Percentiles rank a stretch among this genome's conserved stretches.
These are phyloP conservation scores for Eupeodes luniger DNA, from an alignment of 2,888 invertebrate species.

Conservation along the genomic window DNA sequence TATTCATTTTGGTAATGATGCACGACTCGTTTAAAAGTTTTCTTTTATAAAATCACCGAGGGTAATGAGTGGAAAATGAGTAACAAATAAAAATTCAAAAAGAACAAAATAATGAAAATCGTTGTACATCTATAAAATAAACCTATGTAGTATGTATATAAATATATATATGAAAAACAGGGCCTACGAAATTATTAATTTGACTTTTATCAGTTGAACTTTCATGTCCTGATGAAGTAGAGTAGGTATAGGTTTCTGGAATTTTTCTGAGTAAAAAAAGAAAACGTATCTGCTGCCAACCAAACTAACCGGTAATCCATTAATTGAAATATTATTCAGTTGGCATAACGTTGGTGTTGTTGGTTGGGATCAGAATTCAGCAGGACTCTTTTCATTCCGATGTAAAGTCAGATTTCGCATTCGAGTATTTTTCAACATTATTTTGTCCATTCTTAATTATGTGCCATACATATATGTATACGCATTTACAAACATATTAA, in stretches of 20 bases:
- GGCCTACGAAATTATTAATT: constrained; percentile 27
- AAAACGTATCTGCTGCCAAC: constrained; percentile 6
- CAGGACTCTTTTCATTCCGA: background rate
- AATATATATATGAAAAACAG: background rate
- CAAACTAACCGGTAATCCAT: constrained; percentile 52
- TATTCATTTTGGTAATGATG: background rate
- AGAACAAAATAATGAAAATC: constrained; percentile 40
- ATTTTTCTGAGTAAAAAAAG: constrained; percentile 1
- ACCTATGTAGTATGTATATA: too few species aligned
- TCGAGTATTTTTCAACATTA: constrained; percentile 12
- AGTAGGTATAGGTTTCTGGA: background rate
- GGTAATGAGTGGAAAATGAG: constrained; percentile 43
- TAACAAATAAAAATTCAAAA: background rate
- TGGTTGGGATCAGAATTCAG: background rate
- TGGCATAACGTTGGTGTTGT: background rate
- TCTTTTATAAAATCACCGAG: constrained; percentile 27
- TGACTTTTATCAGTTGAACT: constrained; percentile 17
- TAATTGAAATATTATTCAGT: constrained; percentile 62
- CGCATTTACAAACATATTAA: constrained; percentile 9
- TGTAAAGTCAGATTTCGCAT: constrained; percentile 30
- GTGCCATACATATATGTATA: background rate
- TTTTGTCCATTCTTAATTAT: constrained; percentile 32
- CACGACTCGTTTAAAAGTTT: constrained; percentile 20
- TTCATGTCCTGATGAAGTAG: background rate
- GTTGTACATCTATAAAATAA: background rate